Evolutionary conservation across 1,140 invertebrate species (phyloP).

Genomic region (Drosophila teissieri): DNA sequence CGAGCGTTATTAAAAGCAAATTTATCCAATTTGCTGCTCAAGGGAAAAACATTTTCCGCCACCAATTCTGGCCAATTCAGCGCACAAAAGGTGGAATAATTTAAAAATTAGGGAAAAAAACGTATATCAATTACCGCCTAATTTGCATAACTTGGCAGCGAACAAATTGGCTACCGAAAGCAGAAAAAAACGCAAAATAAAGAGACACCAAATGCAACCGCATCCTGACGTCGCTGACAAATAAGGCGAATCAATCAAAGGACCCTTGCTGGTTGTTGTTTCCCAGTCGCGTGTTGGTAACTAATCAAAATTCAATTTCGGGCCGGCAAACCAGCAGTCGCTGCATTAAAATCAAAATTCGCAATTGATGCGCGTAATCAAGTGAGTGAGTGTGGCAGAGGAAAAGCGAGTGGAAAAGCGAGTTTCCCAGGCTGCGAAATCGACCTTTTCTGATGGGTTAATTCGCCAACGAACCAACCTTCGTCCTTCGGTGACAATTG

Average conservation of each 20-base stretch:
- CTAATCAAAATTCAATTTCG: conserved; percentile 80
- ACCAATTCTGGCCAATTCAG: conserved; percentile 30
- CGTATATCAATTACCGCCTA: conserved; percentile 51
- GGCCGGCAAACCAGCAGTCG: conserved; percentile 11
- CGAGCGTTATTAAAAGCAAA: conserved; percentile 31
- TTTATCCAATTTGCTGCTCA: conserved; percentile 38
- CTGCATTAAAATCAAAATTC: conserved; percentile 80
- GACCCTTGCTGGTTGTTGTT: conserved; percentile 4
- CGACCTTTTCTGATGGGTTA: conserved; percentile 49
- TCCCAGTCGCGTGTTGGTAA: conserved; percentile 48
- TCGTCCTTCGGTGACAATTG: conserved; percentile 73
- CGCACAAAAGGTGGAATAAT: conserved; percentile 39
- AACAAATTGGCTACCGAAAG: conserved; percentile 34
- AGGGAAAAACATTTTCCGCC: conserved; percentile 21
- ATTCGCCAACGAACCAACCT: conserved; percentile 24
- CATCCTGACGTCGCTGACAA: conserved; percentile 60
- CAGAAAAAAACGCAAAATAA: background rate
- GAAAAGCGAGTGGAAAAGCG: conserved; percentile 13
- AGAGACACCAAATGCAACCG: conserved; percentile 33
- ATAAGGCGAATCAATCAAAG: conserved; percentile 78
- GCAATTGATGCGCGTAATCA: conserved; percentile 83
- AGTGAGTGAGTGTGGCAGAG: conserved; percentile 42
- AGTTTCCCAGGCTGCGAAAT: conserved; percentile 64
- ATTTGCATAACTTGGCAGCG: conserved; percentile 50
- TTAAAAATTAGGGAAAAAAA: conserved; percentile 28